phyloP scores from a whole-genome alignment of 2,797 vertebrate genomes.

The Ctenopoma multispine region DNA sequence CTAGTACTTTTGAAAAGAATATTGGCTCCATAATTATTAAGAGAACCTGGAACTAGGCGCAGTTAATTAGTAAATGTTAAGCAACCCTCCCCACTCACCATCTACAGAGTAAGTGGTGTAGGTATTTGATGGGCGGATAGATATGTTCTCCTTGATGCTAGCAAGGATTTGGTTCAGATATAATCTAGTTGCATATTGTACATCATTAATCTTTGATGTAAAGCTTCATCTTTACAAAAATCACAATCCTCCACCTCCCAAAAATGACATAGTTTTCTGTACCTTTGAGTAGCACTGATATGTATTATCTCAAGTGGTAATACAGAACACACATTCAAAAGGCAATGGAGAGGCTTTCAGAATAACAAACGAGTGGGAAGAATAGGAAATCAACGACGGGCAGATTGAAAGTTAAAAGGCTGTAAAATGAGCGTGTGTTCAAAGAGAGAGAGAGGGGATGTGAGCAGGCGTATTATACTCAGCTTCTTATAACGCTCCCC shows the following conservation, averaged over 20 bases:
- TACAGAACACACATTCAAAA: conserved; percentile 43
- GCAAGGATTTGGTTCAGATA: conserved; percentile 16
- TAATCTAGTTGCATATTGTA: conserved; percentile 5
- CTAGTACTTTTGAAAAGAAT: no score
- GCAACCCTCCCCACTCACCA: no score
- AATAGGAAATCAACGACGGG: conserved; percentile 68
- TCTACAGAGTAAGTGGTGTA: neutral
- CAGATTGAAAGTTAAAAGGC: conserved; percentile 83
- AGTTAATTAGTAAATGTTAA: no score
- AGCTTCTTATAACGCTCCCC: conserved; percentile 71
- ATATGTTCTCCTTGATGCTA: neutral
- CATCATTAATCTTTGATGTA: conserved; percentile 18
- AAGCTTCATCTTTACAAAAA: neutral
- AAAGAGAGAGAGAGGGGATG: conserved; percentile 65
- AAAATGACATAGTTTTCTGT: conserved; percentile 11
- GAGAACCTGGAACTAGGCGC: no score
- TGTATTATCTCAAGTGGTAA: conserved; percentile 65
- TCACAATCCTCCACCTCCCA: neutral
- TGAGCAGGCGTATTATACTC: conserved; percentile 62
- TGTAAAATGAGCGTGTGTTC: conserved; percentile 80
- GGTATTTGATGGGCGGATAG: neutral
- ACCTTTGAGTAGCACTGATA: conserved; percentile 51
- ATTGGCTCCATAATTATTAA: no score
- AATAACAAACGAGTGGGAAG: conserved; percentile 63
- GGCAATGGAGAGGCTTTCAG: conserved; percentile 39